phyloP scores from a whole-genome alignment of 2,113 vertebrate species.

The Gopherus evgoodei region DNA sequence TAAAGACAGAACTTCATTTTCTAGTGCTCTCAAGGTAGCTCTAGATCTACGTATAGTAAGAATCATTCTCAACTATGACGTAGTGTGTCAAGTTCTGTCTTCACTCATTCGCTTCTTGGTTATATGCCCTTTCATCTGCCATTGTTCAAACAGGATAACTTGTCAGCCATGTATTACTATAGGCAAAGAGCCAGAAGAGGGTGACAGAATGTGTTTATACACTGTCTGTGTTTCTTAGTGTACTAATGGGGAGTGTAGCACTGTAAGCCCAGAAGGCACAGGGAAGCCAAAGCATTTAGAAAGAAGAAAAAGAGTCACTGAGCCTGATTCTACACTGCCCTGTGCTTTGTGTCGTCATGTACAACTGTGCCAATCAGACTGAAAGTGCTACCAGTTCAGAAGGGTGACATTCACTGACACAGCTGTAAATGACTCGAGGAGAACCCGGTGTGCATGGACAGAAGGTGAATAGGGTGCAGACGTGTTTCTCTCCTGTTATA shows the following conservation, averaged over 20 bases:
- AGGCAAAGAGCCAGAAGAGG: background rate
- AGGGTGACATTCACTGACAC: background rate
- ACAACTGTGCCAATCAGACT: background rate
- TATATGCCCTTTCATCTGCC: background rate
- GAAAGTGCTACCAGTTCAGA: background rate
- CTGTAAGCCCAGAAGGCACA: background rate
- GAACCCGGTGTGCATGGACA: background rate
- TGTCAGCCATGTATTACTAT: background rate
- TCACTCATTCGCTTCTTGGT: background rate
- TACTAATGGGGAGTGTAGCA: background rate
- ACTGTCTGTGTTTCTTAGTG: background rate
- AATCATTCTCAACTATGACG: background rate
- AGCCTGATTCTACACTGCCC: background rate
- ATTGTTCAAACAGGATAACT: background rate
- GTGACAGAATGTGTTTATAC: background rate
- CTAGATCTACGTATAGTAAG: background rate
- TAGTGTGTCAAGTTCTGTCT: background rate
- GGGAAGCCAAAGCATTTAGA: background rate
- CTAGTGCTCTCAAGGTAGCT: background rate
- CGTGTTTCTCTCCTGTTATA: background rate
- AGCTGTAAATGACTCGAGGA: background rate
- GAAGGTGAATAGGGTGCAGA: background rate
- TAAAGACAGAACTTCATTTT: background rate
- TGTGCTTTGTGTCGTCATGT: background rate
- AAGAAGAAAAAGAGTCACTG: background rate